Percentiles rank a stretch among this genome's conserved stretches.
phyloP scores from a whole-genome alignment of 2,888 invertebrate genomes.

The Clepsis dumicolana region DNA sequence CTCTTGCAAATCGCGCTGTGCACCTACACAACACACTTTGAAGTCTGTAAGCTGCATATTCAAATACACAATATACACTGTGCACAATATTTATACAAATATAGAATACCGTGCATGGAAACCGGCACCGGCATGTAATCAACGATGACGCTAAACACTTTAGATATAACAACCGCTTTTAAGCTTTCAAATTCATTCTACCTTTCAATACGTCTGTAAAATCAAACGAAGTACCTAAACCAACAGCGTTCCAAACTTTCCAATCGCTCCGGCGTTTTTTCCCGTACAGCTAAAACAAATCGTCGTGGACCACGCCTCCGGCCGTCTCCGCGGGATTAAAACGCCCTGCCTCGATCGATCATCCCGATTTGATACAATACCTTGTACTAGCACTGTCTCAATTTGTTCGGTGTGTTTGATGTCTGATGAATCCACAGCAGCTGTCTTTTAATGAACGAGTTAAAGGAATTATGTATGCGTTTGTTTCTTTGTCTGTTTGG shows the following conservation, averaged over 20 bases:
- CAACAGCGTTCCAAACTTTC: slow-evolving; percentile 22
- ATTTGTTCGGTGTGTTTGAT: slow-evolving; percentile 69
- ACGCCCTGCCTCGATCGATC: slow-evolving; percentile 84
- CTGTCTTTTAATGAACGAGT: slow-evolving; percentile 38
- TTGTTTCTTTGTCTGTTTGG: slow-evolving; percentile 12
- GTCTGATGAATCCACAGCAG: slow-evolving; percentile 62
- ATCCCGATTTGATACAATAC: slow-evolving; percentile 82
- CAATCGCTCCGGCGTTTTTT: slow-evolving; percentile 35
- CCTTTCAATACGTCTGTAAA: background rate
- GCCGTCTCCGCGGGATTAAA: slow-evolving; percentile 83
- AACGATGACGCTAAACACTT: background rate
- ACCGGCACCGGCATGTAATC: no score
- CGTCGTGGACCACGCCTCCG: slow-evolving; percentile 80
- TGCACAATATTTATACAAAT: no score
- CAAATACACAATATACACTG: no score
- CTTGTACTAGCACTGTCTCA: slow-evolving; percentile 80
- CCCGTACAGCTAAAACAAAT: slow-evolving; percentile 76
- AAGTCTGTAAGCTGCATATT: no score
- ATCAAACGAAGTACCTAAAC: background rate
- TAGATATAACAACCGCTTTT: background rate
- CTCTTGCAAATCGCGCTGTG: no score
- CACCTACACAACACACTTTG: no score
- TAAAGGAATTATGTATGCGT: slow-evolving; percentile 2
- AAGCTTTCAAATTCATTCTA: background rate
- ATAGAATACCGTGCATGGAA: no score